These are phyloP conservation scores for Spodoptera picta DNA, from an alignment of 2,888 invertebrate genomes.

Conservation along the genomic window DNA sequence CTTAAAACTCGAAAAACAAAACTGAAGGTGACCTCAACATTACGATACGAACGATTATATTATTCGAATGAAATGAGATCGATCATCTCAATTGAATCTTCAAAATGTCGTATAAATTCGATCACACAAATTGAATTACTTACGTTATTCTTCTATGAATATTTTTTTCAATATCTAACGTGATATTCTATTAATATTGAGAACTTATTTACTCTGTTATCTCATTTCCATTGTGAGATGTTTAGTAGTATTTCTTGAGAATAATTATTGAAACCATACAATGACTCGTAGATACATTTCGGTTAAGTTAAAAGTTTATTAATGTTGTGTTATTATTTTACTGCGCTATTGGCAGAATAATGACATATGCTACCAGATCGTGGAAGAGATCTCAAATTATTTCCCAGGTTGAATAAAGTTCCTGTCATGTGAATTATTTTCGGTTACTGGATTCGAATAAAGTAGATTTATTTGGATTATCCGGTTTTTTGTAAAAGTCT, in stretches of 20 bases:
- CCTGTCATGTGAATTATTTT: too few relatives aligned
- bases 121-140: slow-evolving; percentile 9
- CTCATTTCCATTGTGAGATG: slow-evolving; percentile 14
- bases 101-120: slow-evolving; percentile 18
- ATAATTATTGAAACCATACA: slow-evolving; percentile 13
- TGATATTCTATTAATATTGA: slow-evolving; percentile 8
- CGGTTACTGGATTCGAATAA: too few relatives aligned
- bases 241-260: slow-evolving; percentile 24
- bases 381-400: too few relatives aligned
- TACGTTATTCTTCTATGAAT: slow-evolving; percentile 8
- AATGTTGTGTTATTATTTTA: too few relatives aligned
- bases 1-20: slow-evolving; percentile 6
- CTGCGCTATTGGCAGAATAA: too few relatives aligned
- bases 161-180: slow-evolving; percentile 8
- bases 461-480: too few relatives aligned
- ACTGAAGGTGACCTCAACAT: slow-evolving; percentile 8
- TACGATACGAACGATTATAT: too few relatives aligned
- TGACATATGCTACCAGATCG: too few relatives aligned
- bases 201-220: slow-evolving; percentile 22
- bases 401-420: too few relatives aligned
- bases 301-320: background rate
- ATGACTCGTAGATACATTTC: slow-evolving; percentile 7
- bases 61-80: slow-evolving; percentile 21
- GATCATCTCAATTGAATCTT: slow-evolving; percentile 25
- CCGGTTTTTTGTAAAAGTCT: too few relatives aligned